Conservation (phyloP, 2,113 vertebrate species). For the Calyptomena viridis region DNA sequence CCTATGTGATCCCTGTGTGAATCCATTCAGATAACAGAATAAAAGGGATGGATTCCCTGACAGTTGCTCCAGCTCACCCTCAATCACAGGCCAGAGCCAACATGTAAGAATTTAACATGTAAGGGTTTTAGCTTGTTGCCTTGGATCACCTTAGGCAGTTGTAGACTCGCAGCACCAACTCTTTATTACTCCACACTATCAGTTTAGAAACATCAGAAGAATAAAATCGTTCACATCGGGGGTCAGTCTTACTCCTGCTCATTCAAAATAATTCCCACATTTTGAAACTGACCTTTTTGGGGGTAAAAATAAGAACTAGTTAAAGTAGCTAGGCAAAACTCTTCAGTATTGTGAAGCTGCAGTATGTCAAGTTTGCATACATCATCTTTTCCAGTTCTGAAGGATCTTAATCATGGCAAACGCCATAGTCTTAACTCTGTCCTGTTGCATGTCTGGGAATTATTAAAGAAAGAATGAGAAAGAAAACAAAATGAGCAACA, state of each 20-base stretch:
- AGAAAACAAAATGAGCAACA: neutral
- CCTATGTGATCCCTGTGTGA: neutral
- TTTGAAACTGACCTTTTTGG: neutral
- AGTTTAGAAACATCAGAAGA: neutral
- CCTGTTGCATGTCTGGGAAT: neutral
- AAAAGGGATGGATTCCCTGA: accelerated
- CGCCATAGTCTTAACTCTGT: neutral
- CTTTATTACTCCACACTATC: neutral
- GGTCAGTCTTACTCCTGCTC: neutral
- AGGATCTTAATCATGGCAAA: neutral
- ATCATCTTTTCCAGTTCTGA: neutral
- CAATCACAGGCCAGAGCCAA: neutral
- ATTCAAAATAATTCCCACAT: neutral
- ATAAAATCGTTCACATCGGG: neutral
- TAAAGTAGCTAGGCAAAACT: neutral
- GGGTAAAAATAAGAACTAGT: neutral
- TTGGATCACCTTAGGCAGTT: neutral
- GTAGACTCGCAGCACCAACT: neutral
- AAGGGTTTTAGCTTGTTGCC: neutral
- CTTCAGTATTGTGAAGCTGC: neutral
- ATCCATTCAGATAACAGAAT: neutral
- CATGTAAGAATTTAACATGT: neutral
- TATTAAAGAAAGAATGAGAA: neutral
- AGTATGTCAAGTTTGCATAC: neutral
- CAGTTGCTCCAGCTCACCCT: neutral